Base-by-base conservation (phyloP, 2,113 vertebrate genomes). In the Tetraodon nigroviridis region DNA sequence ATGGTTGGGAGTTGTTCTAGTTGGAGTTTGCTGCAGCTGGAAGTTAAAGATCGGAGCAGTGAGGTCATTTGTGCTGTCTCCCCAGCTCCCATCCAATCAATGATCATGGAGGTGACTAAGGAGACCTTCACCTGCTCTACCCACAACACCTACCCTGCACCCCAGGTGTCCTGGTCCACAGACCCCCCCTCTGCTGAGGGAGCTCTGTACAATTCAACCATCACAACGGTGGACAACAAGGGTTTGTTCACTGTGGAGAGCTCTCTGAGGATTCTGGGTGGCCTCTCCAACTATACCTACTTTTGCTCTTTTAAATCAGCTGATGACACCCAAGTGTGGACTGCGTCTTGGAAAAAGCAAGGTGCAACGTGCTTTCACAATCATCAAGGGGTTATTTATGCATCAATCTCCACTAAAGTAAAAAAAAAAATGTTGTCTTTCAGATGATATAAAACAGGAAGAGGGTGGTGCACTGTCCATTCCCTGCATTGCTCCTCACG, bases 291-390 rank as follows among this genome's bases (percentile, higher is more conserved):
- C 55, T 65, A 79, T 8, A 76, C 80, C 44, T 90, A 87, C 79
- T 75, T 90, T 78, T 91, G 90, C 82, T 83, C 89, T 16, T 78
- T 90, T 32, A 71, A 51, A 27, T 86, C 89, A 1, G 83, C 84
- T 1, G 90, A 91, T 64, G 82, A 77, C 59, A 72, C 61, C 32
- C 89, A 91, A 69, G 82, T 85, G 60, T 91, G 90, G 89, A 89
- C 67, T 0, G 86, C 85, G 2, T 91, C 90, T 46, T 40, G 75
- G 56, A 90, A 78, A 73, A 86, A 81, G 12, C 87, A 89, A 89
- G 89, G 90, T 91, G 62, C 4, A 63, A 61, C 72, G 61, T 60
- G 11, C 0, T 51, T 10, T 16, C 15, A 8, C 11, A 29, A 14
- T 45, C 61, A 22, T 64, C 2, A 29, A 7, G 5, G 51, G 46